Base-by-base conservation (phyloP, 2,113 vertebrate species). In the Macroglossus sobrinus region DNA sequence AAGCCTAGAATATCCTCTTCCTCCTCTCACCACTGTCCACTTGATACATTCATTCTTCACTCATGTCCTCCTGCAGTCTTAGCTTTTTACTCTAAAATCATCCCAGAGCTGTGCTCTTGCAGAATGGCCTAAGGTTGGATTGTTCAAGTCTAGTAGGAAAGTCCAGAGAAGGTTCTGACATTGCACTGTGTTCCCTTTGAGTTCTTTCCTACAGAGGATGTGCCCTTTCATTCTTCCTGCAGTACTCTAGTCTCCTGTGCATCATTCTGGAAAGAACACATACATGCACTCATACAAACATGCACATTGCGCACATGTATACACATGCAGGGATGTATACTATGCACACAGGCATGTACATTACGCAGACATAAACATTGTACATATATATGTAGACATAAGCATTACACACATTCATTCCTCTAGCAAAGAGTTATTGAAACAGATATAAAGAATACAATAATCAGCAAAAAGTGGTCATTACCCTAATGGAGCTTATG, bases 351-450 rank as follows among this genome's bases (percentile, higher is more conserved):
- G 9, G 30, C 5, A 33, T 0, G 0, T 19, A 68, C 8, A 45
- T 38, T 12, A 68, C 22, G 68, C 61, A 35, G 55, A 57, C 55
- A 22, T 57, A 47, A 12, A 47, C 45, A 47, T 47, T 38, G 22
- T 24, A 4, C 22, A 21, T 7, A 2, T 22, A 24, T 9, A 28
- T 59, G 24, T 15, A 6, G 0, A 8, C 10, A 30, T 30, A 21
- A 14, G 33, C 2, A 0, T 64, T 38, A 63, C 18, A 10, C n/a
- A 53, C 30, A 45, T 45, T 57, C 15, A 6, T 55, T 40, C 61
- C 43, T 87, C 26, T 28, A 94, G 21, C 22, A 55, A 55, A 57
- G 3, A 18, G 15, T 43, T 55, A 22, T 15, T 21, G 30, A 81
- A 22, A 14, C 35, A 28, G 11, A 26, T 55, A 5, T 38, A 45